Base-by-base conservation (phyloP, 2,113 vertebrate genomes). In the Madoqua kirkii region DNA sequence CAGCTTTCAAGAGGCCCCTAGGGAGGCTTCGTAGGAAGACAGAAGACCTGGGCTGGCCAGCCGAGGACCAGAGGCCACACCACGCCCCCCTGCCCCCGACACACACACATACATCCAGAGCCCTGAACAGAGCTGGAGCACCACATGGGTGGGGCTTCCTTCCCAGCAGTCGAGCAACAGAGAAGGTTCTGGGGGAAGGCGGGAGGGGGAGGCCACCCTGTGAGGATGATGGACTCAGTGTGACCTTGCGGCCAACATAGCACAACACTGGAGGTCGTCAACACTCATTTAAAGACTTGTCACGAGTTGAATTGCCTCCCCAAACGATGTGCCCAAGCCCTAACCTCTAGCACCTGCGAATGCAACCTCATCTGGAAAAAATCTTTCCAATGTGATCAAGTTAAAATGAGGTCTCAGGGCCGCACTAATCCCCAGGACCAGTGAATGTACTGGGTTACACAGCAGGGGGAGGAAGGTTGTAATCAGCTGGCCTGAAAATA, bases 51-150 rank as follows among this genome's bases (percentile, higher is more conserved):
- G 54, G 54, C 36, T 9, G 29, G 50, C 33, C 5, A 9, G 25
- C 54, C 0, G 7, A 50, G 64, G 19, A 33, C 16, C 0, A 59
- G 31, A 50, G 54, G 31, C 52, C 2, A 10, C 45, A 74, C 12
- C 71, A 27, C 0, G 3, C 48, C 29, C 16, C 48, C 3, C 29
- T 1, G 2, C 0, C 9, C 9, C 15, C 0, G 0, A 5, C 2
- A 2, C 27, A 0, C 3, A 7, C 33, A 40, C n/a, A 74, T 71
- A 36, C n/a, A 40, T 23, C 29, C 29, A 36, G 43, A 25, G 48
- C 83, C 1, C 1, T 3, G 27, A 93, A 27, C 76, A 52, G 43
- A 59, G 36, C 6, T 50, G 43, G 78, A 21, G 31, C 48, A 21
- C 36, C 29, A 60, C 16, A 6, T n/a, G 17, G 48, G 48, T 0